phyloP scores from a whole-genome alignment of 2,797 vertebrate genomes.

The Nannoperca obscura region DNA sequence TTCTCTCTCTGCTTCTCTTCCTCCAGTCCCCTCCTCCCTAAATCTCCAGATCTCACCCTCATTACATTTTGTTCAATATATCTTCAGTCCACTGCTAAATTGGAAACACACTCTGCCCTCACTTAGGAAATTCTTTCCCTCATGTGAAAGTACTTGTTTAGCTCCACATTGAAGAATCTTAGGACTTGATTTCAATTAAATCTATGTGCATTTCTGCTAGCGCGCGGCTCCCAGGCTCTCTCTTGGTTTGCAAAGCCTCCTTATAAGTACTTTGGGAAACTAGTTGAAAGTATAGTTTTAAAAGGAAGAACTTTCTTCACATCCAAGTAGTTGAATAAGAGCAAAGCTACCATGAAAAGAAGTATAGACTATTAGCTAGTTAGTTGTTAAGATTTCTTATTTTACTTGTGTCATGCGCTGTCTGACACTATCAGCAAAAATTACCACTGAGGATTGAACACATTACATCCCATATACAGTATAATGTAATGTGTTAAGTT shows the following conservation, averaged over 20 bases:
- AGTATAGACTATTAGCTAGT: not conserved
- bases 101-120: constrained; percentile 35
- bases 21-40: not conserved
- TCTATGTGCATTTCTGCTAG: constrained; percentile 36
- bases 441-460: not conserved
- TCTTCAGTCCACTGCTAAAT: constrained; percentile 36
- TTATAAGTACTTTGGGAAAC: constrained; percentile 33
- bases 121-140: constrained; percentile 42
- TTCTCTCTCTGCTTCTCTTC: constrained; percentile 9
- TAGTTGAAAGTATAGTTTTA: constrained; percentile 41
- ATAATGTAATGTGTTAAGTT: not conserved
- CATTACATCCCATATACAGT: not conserved
- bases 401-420: not conserved
- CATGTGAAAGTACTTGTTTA: constrained; percentile 45
- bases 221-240: constrained; percentile 23
- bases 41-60: constrained; percentile 21
- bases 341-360: constrained; percentile 10
- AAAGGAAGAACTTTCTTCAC: constrained; percentile 16
- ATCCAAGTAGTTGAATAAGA: constrained; percentile 16
- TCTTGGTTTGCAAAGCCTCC: constrained; percentile 33
- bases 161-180: constrained; percentile 36
- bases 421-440: not conserved
- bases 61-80: constrained; percentile 33
- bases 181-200: constrained; percentile 44
- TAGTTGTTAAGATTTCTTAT: constrained; percentile 3